Conservation (phyloP, 2,797 vertebrate genomes). For the Platalea minor region DNA sequence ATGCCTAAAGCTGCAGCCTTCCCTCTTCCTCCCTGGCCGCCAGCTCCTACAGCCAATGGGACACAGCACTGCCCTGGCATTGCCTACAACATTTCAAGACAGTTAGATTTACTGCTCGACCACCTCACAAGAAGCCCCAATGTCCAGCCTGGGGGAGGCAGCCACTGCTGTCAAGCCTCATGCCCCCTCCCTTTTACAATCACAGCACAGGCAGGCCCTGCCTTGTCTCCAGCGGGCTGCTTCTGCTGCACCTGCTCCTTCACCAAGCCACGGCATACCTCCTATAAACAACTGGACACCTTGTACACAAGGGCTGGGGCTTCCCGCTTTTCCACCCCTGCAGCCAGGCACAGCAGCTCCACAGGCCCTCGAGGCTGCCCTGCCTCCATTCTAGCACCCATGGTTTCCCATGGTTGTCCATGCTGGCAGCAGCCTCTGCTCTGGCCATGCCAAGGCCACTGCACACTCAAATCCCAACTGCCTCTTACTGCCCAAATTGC, state of each 20-base stretch:
- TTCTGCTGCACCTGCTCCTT: not conserved
- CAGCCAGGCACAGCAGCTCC: not conserved
- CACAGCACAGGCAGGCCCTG: not conserved
- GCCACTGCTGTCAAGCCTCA: not conserved
- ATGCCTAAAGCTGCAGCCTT: not conserved
- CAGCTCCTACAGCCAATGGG: not conserved
- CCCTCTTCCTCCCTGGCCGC: not conserved
- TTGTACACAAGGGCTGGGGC: not conserved
- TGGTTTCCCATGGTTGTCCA: not conserved
- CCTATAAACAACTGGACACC: no score
- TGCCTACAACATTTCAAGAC: not conserved
- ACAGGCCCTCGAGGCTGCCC: not conserved
- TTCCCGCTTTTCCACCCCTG: not conserved
- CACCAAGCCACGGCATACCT: not conserved
- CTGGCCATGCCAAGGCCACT: not conserved
- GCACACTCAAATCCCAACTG: rapidly evolving
- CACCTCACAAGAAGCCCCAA: not conserved
- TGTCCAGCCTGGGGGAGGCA: rapidly evolving
- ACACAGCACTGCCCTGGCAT: not conserved
- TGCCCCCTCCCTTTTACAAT: not conserved
- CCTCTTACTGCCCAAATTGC: not conserved
- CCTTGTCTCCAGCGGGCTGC: not conserved
- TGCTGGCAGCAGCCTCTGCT: not conserved
- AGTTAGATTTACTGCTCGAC: rapidly evolving
- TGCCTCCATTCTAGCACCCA: not conserved